Evolutionary conservation across 2,113 vertebrate species (phyloP).

Genomic region (Saccopteryx leptura): DNA sequence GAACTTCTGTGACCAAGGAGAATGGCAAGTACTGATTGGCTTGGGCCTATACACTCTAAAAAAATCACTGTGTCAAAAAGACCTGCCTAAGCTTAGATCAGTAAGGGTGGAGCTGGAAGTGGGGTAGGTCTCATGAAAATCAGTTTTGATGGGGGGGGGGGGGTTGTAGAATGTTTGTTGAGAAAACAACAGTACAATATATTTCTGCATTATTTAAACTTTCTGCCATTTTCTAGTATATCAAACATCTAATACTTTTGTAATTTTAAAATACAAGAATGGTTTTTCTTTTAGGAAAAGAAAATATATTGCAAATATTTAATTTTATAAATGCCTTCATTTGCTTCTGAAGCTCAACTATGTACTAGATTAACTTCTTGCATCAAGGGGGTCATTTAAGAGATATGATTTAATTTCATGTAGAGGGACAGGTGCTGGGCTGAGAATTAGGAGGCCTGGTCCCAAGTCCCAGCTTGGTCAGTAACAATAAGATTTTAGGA

Average conservation of each 20-base stretch:
- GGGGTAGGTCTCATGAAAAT: neutral
- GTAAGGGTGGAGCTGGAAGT: neutral
- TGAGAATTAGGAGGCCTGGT: neutral
- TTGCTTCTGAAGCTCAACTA: neutral
- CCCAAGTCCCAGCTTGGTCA: neutral
- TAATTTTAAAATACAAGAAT: conserved; percentile 5
- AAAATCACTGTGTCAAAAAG: neutral
- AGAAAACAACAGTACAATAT: neutral
- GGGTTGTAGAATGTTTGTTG: neutral
- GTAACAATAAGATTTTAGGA: neutral
- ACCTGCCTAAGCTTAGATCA: neutral
- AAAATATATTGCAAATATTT: neutral
- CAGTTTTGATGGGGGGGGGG: neutral
- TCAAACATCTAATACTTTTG: neutral
- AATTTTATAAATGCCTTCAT: neutral
- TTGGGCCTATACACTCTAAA: neutral
- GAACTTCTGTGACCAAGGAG: neutral
- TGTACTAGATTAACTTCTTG: neutral
- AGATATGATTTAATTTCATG: neutral
- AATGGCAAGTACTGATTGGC: neutral
- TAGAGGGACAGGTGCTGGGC: neutral
- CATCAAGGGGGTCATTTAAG: neutral
- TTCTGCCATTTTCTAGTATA: neutral
- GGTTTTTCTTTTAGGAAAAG: neutral
- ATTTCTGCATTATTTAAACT: neutral